phyloP scores from a whole-genome alignment of 2,797 vertebrate genomes.

The Pristis pectinata region DNA sequence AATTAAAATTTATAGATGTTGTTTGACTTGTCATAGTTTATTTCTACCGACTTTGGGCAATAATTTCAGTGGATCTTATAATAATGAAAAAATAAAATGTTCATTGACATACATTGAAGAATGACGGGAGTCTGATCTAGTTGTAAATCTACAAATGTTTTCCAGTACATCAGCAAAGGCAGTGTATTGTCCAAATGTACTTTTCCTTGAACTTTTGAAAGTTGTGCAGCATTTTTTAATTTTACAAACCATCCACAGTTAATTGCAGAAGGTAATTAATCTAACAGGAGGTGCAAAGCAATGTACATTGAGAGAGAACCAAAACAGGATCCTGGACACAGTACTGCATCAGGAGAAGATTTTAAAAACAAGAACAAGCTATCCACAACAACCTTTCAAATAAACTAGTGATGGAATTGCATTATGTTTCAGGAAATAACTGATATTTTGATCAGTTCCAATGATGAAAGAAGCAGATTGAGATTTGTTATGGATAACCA shows the following conservation, averaged over 20 bases:
- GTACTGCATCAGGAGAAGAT: neutral
- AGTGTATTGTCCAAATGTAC: neutral
- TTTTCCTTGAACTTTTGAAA: neutral
- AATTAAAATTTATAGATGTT: conserved; percentile 4
- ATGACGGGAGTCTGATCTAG: neutral
- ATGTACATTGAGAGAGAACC: neutral
- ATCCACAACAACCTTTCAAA: neutral
- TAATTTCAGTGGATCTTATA: neutral
- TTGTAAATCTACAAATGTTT: neutral
- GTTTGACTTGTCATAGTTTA: neutral
- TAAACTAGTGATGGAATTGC: neutral
- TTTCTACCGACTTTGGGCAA: neutral
- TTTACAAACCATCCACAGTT: neutral
- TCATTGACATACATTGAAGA: neutral
- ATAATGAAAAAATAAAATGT: conserved; percentile 3
- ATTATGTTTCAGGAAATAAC: neutral
- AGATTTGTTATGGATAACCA: neutral
- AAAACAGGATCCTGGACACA: neutral
- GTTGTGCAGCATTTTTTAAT: neutral
- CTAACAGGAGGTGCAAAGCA: neutral
- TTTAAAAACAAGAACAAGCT: neutral
- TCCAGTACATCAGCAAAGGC: neutral
- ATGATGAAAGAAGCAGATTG: neutral
- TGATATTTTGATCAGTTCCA: neutral
- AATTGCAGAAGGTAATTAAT: neutral